phyloP scores from a whole-genome alignment of 2,888 invertebrate species.

The Rhamnusium bicolor region DNA sequence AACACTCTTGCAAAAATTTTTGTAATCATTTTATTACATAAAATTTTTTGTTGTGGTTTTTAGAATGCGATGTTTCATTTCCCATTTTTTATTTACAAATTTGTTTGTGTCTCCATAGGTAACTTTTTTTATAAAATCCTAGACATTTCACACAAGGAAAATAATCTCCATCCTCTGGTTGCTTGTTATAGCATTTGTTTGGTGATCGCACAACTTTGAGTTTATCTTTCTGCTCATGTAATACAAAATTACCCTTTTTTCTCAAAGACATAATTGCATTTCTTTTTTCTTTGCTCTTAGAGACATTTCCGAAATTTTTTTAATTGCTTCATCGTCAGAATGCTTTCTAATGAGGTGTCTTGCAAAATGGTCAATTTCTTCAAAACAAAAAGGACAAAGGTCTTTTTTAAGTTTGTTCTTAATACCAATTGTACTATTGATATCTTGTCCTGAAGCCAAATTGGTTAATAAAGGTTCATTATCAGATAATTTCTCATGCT shows the following conservation, averaged over 20 bases:
- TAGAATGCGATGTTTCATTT: constrained; percentile 1
- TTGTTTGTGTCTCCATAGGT: constrained; percentile 33
- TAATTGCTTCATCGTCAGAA: constrained; percentile 21
- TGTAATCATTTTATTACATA: too few relatives aligned
- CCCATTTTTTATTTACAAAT: constrained; percentile 9
- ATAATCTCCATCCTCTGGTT: constrained; percentile 22
- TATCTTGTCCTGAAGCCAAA: constrained; percentile 7
- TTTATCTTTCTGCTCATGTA: constrained; percentile 2
- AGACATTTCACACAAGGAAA: constrained; percentile 30
- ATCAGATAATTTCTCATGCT: neutral
- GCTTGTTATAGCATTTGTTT: constrained; percentile 1
- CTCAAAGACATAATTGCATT: constrained; percentile 16
- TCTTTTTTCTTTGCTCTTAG: constrained; percentile 22
- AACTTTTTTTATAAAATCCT: constrained; percentile 33
- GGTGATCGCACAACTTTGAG: constrained; percentile 18
- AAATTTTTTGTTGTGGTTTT: neutral
- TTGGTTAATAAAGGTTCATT: neutral
- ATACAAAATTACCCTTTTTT: constrained; percentile 9
- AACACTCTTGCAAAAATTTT: too few relatives aligned
- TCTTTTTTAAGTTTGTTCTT: neutral
- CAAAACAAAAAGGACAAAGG: constrained; percentile 25
- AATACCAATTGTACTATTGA: too few relatives aligned
- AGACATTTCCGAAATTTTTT: constrained; percentile 21
- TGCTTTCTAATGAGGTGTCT: constrained; percentile 22
- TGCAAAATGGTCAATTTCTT: constrained; percentile 21